A percentile compares a stretch with the other conserved stretches of the same genome.
Conservation (phyloP, 2,797 vertebrate genomes). For the Pseudocheirus occidentalis region DNA sequence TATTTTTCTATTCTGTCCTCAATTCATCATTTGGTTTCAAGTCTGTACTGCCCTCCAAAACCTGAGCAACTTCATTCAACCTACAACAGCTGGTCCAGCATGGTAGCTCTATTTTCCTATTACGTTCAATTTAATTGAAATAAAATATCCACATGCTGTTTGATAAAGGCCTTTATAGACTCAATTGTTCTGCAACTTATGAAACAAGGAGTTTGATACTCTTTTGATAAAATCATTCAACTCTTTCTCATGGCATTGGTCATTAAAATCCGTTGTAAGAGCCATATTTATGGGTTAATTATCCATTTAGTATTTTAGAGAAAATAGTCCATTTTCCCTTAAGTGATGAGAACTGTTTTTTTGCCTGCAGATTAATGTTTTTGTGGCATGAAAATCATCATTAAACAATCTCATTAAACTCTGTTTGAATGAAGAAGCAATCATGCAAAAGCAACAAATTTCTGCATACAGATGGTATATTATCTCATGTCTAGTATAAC, state of each 20-base stretch:
- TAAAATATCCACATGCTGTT: conserved; percentile 32
- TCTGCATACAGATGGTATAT: conserved; percentile 73
- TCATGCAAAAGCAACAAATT: conserved; percentile 67
- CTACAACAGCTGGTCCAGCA: neutral
- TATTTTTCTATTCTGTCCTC: neutral
- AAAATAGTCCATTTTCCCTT: conserved; percentile 36
- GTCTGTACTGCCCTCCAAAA: neutral
- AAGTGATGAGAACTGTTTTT: conserved; percentile 23
- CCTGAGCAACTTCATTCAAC: neutral
- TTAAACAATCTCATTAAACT: conserved; percentile 77
- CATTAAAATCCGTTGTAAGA: conserved; percentile 9
- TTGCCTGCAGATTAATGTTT: conserved; percentile 71
- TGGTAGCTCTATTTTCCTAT: neutral
- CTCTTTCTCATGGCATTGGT: neutral
- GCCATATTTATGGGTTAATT: conserved; percentile 53
- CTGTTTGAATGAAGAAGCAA: conserved; percentile 75
- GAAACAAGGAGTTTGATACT: conserved; percentile 31
- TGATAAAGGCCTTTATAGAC: neutral
- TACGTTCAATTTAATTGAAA: conserved; percentile 54
- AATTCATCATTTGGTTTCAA: neutral
- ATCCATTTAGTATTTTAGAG: conserved; percentile 52
- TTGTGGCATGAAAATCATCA: conserved; percentile 57
- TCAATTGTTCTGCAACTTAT: conserved; percentile 36
- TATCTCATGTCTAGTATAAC: conserved; percentile 65
- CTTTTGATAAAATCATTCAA: conserved; percentile 60